Percentiles rank a stretch among this genome's conserved stretches.
Conservation (phyloP, 2,113 vertebrate genomes). For the Oreochromis spilurus region DNA sequence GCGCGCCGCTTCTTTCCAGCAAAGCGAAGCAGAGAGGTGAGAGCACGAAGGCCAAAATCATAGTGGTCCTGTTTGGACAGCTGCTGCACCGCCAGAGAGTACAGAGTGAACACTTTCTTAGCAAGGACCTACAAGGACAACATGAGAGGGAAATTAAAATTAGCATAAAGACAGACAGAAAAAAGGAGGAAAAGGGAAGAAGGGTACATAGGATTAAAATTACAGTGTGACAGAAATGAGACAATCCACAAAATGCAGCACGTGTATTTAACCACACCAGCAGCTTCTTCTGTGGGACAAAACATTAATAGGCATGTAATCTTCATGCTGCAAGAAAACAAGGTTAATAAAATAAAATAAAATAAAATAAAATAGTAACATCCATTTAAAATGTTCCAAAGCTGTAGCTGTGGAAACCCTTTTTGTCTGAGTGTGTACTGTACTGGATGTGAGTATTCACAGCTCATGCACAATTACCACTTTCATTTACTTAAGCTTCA, state of each 20-base stretch:
- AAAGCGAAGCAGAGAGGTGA: conserved; percentile 84
- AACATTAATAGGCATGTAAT: neutral
- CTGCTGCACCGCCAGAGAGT: conserved; percentile 84
- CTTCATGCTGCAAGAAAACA: neutral
- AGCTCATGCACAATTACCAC: neutral
- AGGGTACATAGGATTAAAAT: neutral
- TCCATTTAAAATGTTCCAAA: neutral
- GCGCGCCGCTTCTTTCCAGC: conserved; percentile 48
- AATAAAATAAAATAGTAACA: neutral
- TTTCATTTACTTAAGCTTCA: neutral
- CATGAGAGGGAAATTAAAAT: neutral
- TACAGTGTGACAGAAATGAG: neutral
- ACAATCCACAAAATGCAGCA: neutral
- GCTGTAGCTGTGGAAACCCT: neutral
- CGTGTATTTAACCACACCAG: neutral
- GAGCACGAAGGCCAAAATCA: conserved; percentile 85
- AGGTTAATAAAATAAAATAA: neutral
- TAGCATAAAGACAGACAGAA: neutral
- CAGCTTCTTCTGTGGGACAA: neutral
- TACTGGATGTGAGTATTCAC: neutral
- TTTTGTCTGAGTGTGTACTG: neutral
- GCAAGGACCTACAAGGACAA: conserved; percentile 63
- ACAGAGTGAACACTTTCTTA: conserved; percentile 86
- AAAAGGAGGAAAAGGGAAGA: neutral
- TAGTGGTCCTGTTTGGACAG: conserved; percentile 89